A percentile compares a stretch with the other conserved stretches of the same genome.
Conservation (phyloP, 2,888 invertebrate genomes). For the Ganaspis brasiliensis region DNA sequence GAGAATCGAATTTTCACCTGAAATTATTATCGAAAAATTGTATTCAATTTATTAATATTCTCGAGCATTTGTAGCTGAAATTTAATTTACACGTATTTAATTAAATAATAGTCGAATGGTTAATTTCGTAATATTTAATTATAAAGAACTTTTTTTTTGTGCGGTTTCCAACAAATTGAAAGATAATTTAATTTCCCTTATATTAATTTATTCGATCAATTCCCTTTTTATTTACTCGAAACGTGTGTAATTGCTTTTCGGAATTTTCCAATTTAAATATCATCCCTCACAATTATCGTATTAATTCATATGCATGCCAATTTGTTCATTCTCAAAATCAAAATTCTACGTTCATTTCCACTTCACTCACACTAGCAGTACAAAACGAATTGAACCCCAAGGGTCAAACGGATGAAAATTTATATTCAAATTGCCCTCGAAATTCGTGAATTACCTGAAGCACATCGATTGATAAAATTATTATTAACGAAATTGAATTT, state of each 20-base stretch:
- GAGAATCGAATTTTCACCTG: too few species aligned
- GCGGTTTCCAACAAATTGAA: neutral
- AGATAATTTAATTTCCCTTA: neutral
- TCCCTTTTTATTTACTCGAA: conserved; percentile 19
- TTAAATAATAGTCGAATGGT: too few species aligned
- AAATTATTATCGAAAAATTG: too few species aligned
- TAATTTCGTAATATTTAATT: too few species aligned
- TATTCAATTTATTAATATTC: too few species aligned
- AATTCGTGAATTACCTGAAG: neutral
- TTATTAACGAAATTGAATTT: neutral
- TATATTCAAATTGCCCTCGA: conserved; percentile 26
- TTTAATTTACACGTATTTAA: too few species aligned
- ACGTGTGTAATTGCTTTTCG: conserved; percentile 28
- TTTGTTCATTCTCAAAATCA: conserved; percentile 13
- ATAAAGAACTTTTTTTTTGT: too few species aligned
- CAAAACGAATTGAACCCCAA: conserved; percentile 11
- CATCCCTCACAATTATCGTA: conserved; percentile 30
- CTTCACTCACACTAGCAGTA: neutral
- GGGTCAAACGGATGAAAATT: conserved; percentile 30
- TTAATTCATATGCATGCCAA: conserved; percentile 40
- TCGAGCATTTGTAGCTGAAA: too few species aligned
- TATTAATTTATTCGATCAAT: conserved; percentile 16
- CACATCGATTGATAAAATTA: neutral
- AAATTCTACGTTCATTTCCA: conserved; percentile 28
- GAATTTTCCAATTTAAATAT: conserved; percentile 27